Base-by-base conservation (phyloP, 2,113 vertebrate genomes). In the Holacanthus passer region DNA sequence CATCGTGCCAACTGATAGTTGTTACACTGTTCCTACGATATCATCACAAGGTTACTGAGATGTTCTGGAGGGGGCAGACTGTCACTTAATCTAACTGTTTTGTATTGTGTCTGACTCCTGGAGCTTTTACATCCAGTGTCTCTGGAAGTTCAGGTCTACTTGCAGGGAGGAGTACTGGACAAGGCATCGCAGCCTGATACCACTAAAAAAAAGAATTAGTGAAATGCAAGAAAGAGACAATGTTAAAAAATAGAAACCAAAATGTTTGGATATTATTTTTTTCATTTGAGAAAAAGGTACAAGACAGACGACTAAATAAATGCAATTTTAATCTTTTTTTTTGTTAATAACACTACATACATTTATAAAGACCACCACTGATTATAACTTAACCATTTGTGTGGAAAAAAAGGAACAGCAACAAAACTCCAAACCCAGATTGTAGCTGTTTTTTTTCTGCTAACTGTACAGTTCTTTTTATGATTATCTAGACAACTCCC, bases 381-480 rank as follows among this genome's bases (percentile, higher is more conserved):
- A 96, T 97, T 97, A 97, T 95, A 95, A 96, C 96, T 96, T 95
- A 97, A 93, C 94, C 94, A 90, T 95, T 93, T 93, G 83, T 94
- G 93, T 96, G 95, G 93, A 96, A 96, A 96, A 96, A 95, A 96
- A 63, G 29, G 48, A 87, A 88, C 83, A 76, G 93, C 95, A 93
- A 96, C 95, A 96, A 95, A 95, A 91, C 93, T 95, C 71, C 83
- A 93, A 95, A 94, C 92, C 93, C 92, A 94, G 90, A 95, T 87
- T 77, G 85, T 85, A 92, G 94, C 93, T 81, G 94, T 95, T 96
- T 94, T 96, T 95, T 79, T 92, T 32, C 55, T 85, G 96, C 95
- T 96, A 96, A 97, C 97, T 98, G 96, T 98, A 99, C 97, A 98
- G 37, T 81, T 94, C 96, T 95, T 95, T 94, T 96, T 94, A 95